phyloP scores from a whole-genome alignment of 2,888 invertebrate species.

The Tenthredo notha region DNA sequence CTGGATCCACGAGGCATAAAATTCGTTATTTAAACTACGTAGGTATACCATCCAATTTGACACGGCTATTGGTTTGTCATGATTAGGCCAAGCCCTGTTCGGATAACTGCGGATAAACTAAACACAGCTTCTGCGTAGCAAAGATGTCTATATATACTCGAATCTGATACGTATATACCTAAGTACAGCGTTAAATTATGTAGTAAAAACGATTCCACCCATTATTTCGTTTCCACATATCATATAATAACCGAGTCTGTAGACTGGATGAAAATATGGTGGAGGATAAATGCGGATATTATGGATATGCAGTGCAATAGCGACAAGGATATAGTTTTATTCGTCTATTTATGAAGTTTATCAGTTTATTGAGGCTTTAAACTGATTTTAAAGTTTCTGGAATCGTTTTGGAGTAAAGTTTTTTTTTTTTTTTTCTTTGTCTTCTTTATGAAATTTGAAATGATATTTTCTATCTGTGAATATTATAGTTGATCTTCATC shows the following conservation, averaged over 20 bases:
- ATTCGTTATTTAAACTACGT: conserved; percentile 1
- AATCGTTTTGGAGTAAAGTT: not conserved
- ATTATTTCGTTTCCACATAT: conserved; percentile 5
- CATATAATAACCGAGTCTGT: not conserved
- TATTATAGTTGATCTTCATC: conserved; percentile 41
- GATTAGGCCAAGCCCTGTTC: conserved; percentile 30
- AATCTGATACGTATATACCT: too few species aligned
- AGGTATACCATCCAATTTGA: not conserved
- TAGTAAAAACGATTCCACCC: conserved; percentile 9
- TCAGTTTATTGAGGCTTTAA: not conserved
- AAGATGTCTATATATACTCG: not conserved
- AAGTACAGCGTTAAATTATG: not conserved
- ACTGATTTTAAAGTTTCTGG: not conserved
- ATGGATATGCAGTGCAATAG: not conserved
- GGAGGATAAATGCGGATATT: not conserved
- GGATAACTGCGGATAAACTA: conserved; percentile 10
- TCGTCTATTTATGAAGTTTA: not conserved
- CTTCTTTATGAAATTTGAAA: not conserved
- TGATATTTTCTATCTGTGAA: not conserved
- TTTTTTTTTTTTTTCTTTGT: not conserved
- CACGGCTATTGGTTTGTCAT: conserved; percentile 39
- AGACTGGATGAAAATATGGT: not conserved
- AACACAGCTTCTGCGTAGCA: not conserved
- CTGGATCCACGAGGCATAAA: not conserved
- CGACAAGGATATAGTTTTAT: not conserved